Evolutionary conservation across 2,888 invertebrate genomes (phyloP).

Genomic region (Drosophila picticornis): DNA sequence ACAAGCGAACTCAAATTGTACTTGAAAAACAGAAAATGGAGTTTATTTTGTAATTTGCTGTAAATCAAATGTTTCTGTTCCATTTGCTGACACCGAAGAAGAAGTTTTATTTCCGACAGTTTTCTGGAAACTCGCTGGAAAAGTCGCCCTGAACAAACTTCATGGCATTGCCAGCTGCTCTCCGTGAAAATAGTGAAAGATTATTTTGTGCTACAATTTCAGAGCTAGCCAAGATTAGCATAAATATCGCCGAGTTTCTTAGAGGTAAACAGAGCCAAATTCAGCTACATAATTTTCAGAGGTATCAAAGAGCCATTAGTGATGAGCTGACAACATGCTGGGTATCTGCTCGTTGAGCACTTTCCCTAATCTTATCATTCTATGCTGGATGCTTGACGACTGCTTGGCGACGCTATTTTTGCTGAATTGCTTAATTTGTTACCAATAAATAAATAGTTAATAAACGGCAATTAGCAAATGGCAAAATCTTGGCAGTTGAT

Average conservation of each 20-base stretch:
- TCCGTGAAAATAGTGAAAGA: neutral
- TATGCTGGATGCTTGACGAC: neutral
- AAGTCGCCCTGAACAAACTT: no score
- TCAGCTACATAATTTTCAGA: neutral
- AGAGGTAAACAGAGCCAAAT: no score
- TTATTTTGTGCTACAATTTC: neutral
- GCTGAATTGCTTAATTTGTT: constrained; percentile 58
- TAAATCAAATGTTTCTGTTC: no score
- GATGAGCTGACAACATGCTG: neutral
- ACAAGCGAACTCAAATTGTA: neutral
- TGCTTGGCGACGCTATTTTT: constrained; percentile 6
- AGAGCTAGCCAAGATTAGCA: neutral
- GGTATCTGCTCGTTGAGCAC: constrained; percentile 7
- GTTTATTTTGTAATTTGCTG: neutral
- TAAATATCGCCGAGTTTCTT: neutral
- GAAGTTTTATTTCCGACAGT: neutral
- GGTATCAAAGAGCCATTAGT: neutral
- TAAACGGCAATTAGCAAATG: constrained; percentile 46
- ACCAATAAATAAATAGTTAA: constrained; percentile 49
- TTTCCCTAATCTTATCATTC: neutral
- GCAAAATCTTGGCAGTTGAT: constrained; percentile 14
- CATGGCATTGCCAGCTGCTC: no score
- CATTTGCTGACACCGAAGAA: neutral
- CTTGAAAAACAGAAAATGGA: neutral
- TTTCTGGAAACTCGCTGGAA: neutral